Base-by-base conservation (phyloP, 2,113 vertebrate species). In the Ammospiza caudacuta region DNA sequence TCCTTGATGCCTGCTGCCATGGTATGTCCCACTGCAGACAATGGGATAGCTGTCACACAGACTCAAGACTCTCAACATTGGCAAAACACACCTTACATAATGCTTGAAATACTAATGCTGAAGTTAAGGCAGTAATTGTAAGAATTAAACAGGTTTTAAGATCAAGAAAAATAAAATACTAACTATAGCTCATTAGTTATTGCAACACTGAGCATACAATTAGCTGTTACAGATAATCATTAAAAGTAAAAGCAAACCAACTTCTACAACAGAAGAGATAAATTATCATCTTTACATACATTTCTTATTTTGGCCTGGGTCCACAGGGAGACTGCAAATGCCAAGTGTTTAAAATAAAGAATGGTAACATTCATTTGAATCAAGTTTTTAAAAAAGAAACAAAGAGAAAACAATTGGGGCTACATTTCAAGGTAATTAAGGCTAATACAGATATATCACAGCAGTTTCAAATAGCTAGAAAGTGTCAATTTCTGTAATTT, bases 1-100 rank as follows among this genome's bases (percentile, higher is more conserved):
- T 95, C 89, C 92, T 94, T 90, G 93, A 59, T 95, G 89, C 94
- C 89, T 95, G 89, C 79, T 92, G 94, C 35, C 95, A 39, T 94
- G 87, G 87, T 23, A 88, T 88, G 87, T 83, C 79, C 75, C 93
- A 95, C 91, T 97, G 95, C 89, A 94, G 94, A 96, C 91, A 95
- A 95, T 59, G 91, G 93, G 46, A 95, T 21, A 95, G 93, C 90
- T 91, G 96, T 94, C 90, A 95, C 73, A 91, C 1, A 14, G 63
- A 91, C 91, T 82, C 80, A 44, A 89, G 58, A 89, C 75, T 84
- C 72, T 87, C 77, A 87, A 75, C 70, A 76, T 3, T 17, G 39
- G 82, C 51, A 95, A 87, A 94, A 95, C 2, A 96, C 51, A 93
- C 72, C 91, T 90, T 18, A 76, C 9, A 51, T 2, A 29, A 61